These are phyloP conservation scores for Molossus alvarezi DNA, from an alignment of 2,797 vertebrate genomes.

Conservation along the genomic window DNA sequence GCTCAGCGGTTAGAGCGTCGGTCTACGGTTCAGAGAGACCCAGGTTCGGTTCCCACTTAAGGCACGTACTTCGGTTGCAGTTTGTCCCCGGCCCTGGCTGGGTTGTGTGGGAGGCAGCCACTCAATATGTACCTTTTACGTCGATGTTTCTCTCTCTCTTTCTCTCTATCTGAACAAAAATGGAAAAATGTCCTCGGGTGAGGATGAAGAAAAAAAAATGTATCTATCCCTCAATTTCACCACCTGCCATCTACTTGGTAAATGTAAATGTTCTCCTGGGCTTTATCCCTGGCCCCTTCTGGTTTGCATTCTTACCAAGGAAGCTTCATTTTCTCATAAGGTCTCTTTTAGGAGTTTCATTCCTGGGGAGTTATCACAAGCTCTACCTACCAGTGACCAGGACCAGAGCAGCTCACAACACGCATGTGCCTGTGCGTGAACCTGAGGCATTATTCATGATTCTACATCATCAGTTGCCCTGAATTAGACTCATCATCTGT, in stretches of 20 bases:
- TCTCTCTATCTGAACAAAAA: too few relatives aligned
- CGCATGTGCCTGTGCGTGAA: neutral
- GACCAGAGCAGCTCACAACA: neutral
- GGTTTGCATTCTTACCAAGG: neutral
- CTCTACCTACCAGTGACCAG: neutral
- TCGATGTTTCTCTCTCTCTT: too few relatives aligned
- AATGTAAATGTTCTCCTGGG: neutral
- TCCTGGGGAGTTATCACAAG: neutral
- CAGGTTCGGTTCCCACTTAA: too few relatives aligned
- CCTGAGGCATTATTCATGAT: neutral
- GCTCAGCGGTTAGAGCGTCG: too few relatives aligned
- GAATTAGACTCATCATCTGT: neutral
- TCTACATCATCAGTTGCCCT: neutral
- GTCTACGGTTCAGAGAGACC: too few relatives aligned
- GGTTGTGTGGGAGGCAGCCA: too few relatives aligned
- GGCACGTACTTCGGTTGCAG: too few relatives aligned
- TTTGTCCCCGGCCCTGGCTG: too few relatives aligned
- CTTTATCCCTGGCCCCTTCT: neutral
- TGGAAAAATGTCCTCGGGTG: too few relatives aligned
- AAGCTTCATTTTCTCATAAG: neutral
- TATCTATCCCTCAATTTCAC: constrained; percentile 16
- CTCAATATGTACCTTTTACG: too few relatives aligned
- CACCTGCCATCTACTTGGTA: constrained; percentile 29
- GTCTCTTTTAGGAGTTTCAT: neutral
- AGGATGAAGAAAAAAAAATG: too few relatives aligned